Evolutionary conservation across 92 coral and sea anemone species (phyloP), one percentile per base, ranked within the genome.

Genomic region (Galaxea fascicularis): DNA sequence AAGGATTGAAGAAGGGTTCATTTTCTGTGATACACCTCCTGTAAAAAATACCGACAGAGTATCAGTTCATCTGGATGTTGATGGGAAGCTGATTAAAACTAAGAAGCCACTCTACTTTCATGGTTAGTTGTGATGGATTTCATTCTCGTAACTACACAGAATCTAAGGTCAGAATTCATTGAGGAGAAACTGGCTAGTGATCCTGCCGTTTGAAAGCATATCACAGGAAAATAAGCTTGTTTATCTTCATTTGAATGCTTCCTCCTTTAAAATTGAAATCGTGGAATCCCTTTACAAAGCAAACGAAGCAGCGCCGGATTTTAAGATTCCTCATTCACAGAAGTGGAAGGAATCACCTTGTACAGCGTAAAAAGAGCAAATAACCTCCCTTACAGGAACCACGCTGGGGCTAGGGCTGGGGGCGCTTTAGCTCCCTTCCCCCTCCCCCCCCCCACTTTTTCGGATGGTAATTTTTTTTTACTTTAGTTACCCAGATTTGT

Each of bases 1-100:
- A n/a, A 77, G 65, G 22, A 41, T 90, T 74, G 71, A 76, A 72
- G 78, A 80, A 22, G 83, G 83, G 10, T 76, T 90, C 20, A 86
- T 90, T 18, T 56, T 90, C 51, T 90, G 93, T 59, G 89, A 90
- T 72, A 90, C 90, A 13, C 93, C 93, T 44, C 93, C 93, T 8
- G 71, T 90, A 79, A 75, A 82, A 56, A 79, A 86, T 46, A 70
- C 51, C 9, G 88, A 90, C n/a, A 81, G 73, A 82, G 88, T 84
- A 31, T 86, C 84, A 21, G 64, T 90, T 10, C 90, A 90, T 51
- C 82, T 90, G 70, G 93, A 90, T n/a, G 84, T 90, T 35, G 93
- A 86, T 35, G 93, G 90, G 4, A 80, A 86, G 65, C 82, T 90
- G 21, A 77, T 78, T 78, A 90, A 90, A 62, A 89, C 93, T 46